Conservation (phyloP, 2,113 vertebrate species). For the Agapornis roseicollis region DNA sequence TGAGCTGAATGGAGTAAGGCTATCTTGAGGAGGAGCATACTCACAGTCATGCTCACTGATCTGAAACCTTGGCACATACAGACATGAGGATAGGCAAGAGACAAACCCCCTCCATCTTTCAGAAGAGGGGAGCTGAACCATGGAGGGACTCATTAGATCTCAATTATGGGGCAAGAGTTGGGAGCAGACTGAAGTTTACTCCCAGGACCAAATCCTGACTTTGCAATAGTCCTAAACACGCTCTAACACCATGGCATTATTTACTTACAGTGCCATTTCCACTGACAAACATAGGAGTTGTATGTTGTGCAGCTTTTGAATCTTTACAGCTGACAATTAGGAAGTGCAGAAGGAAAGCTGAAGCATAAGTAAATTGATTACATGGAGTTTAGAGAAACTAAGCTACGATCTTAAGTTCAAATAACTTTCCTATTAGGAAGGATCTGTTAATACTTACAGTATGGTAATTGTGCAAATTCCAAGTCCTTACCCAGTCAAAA, state of each 20-base stretch:
- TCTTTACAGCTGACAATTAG: slow-evolving; percentile 2
- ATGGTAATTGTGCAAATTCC: slow-evolving; percentile 17
- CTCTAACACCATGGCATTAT: background rate
- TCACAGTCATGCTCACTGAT: accelerated
- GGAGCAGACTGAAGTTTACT: background rate
- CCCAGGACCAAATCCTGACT: background rate
- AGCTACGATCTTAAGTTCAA: slow-evolving; percentile 48
- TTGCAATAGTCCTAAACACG: background rate
- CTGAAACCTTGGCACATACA: background rate
- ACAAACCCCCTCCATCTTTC: background rate
- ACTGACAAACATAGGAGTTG: background rate
- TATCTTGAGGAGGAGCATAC: background rate
- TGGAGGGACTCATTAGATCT: background rate
- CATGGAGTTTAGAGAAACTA: slow-evolving; percentile 38
- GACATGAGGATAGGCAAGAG: background rate
- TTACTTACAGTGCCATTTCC: background rate
- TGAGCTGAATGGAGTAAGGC: background rate
- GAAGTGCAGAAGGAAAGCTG: slow-evolving; percentile 11
- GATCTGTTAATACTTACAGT: slow-evolving; percentile 36
- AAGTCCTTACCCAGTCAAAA: slow-evolving; percentile 7
- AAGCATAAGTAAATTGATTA: slow-evolving; percentile 9
- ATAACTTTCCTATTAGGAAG: slow-evolving; percentile 51
- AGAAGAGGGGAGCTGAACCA: background rate
- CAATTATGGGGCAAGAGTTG: background rate
- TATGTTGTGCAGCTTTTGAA: background rate